These are phyloP conservation scores for Festucalex cinctus DNA, from an alignment of 2,113 vertebrate genomes.

Conservation along the genomic window DNA sequence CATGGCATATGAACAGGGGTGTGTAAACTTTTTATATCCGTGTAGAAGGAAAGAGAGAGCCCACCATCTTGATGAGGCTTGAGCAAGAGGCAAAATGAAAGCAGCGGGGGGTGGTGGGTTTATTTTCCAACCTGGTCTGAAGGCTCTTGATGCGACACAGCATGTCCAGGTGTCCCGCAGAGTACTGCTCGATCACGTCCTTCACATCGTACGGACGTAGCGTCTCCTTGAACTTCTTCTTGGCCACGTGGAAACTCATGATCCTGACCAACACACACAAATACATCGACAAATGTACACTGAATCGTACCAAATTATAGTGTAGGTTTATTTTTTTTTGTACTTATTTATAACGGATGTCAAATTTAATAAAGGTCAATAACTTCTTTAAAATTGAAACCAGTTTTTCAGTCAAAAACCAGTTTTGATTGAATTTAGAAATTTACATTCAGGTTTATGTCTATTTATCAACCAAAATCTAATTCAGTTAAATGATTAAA, in stretches of 20 bases:
- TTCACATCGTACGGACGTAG: constrained; percentile 96
- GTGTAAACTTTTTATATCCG: not conserved
- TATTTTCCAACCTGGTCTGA: constrained; percentile 85
- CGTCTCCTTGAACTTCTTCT: constrained; percentile 98
- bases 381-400: too few species aligned
- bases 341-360: too few species aligned
- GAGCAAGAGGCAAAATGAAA: not conserved
- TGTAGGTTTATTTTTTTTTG: too few species aligned
- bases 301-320: too few species aligned
- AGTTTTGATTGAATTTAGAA: too few species aligned
- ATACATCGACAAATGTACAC: not conserved
- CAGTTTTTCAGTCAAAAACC: too few species aligned
- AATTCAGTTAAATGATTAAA: too few species aligned
- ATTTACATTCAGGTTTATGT: too few species aligned
- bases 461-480: too few species aligned
- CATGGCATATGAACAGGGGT: not conserved
- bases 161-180: constrained; percentile 97
- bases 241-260: constrained; percentile 98
- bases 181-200: constrained; percentile 99
- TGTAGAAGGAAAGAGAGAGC: not conserved
- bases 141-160: constrained; percentile 97
- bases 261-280: constrained; percentile 73
- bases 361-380: too few species aligned
- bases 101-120: not conserved
- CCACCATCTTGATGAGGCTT: not conserved